Evolutionary conservation across 2,797 vertebrate species (phyloP), one percentile per base, ranked within the genome.

Genomic region (Natrix natrix): DNA sequence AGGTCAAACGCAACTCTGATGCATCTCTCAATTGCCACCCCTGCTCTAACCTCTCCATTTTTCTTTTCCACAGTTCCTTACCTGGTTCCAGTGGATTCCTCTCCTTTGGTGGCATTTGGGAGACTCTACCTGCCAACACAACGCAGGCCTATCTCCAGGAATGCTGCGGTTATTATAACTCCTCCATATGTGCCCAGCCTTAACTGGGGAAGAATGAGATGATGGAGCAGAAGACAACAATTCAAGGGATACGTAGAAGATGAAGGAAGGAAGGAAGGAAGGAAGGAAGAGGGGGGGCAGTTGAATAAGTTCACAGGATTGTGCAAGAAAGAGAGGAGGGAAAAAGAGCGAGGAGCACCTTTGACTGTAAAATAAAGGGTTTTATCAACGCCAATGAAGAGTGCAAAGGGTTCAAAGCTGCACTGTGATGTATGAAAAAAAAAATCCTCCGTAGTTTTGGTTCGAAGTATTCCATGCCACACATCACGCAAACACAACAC

Each of bases 91-190:
- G 48, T 3, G 93, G 66, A 48, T 56, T n/a, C 0, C 14, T 61
- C 54, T 83, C 66, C 20, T 93, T 93, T 16, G 24, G 43, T 8
- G 87, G 87, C 16, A 28, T 17, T 24, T 93, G 93, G 93, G 66
- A 32, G 24, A 61, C 4, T 0, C 24, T 52, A 20, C 52, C 66
- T 1, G 14, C 86, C 26, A 43, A 1, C 52, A 43, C 48, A 20
- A 57, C 87, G 2, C 3, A 7, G 14, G 16, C 1, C 6, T 91
- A 93, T 16, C 90, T 93, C 57, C 48, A 52, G 8, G 32, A 57
- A 8, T 93, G 93, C 57, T 93, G 93, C 0, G 7, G 32, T 2
- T 37, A 93, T 37, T 93, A 93, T 28, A 93, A 52, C 16, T 26
- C 12, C 90, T n/a, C 90, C 2, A 13, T 1, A 59, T 93, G 93